phyloP scores from a whole-genome alignment of 2,797 vertebrate species.

The Kryptolebias ocellatus region DNA sequence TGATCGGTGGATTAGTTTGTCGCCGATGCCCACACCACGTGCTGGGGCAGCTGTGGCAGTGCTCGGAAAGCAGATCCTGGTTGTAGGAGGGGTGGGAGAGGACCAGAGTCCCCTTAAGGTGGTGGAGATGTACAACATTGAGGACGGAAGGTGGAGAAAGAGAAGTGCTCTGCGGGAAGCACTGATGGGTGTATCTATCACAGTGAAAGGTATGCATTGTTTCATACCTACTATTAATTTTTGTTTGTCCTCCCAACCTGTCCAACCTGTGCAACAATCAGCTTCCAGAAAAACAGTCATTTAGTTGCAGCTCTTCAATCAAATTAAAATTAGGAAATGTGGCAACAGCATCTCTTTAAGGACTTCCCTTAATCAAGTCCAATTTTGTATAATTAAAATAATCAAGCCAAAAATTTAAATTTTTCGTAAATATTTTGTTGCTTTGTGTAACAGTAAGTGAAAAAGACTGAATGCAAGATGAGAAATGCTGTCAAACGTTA shows the following conservation, averaged over 20 bases:
- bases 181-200: conserved; percentile 93
- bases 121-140: conserved; percentile 93
- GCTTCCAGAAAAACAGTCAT: background rate
- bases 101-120: conserved; percentile 90
- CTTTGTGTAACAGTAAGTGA: too few relatives aligned
- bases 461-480: too few relatives aligned
- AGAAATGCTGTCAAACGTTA: too few relatives aligned
- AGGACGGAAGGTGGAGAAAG: conserved; percentile 96
- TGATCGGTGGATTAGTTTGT: conserved; percentile 89
- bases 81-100: conserved; percentile 91
- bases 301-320: background rate
- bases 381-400: conserved; percentile 2
- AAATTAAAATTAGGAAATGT: background rate
- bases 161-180: conserved; percentile 89
- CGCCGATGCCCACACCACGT: conserved; percentile 90
- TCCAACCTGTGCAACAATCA: background rate
- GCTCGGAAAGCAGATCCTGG: conserved; percentile 93
- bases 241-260: background rate
- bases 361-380: background rate
- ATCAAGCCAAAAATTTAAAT: background rate
- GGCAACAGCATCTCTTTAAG: background rate
- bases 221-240: background rate
- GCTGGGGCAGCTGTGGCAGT: conserved; percentile 89
- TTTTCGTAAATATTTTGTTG: background rate
- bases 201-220: conserved; percentile 86